Evolutionary conservation across 1,140 invertebrate species (phyloP), one percentile per base, ranked within the genome.

Genomic region (Agrypnia vestita): DNA sequence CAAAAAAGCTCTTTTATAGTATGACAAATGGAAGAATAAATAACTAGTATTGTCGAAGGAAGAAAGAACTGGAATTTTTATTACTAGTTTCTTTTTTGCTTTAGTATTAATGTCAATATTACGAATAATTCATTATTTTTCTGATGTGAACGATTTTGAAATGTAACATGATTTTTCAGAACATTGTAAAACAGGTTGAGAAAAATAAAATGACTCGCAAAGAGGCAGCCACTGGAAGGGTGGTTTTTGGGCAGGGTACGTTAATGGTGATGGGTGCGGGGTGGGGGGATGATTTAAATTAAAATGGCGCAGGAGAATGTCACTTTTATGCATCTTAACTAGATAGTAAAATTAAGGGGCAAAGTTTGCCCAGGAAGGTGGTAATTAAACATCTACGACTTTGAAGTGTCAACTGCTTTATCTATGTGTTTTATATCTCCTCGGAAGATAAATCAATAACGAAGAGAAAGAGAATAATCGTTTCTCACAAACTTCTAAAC

Each of bases 271-370:
- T 19, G 12, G 25, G 46, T 56, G 78, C 55, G 49, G 69, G 67
- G 56, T 44, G 64, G 46, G 78, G 77, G 78, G 75, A 75, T 80
- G 81, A 83, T 83, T 83, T 83, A 83, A 83, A 83, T 83, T 83
- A 83, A 83, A 83, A 83, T 83, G 81, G 81, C 81, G 76, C 81
- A 74, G 79, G 81, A 83, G 81, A 83, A 83, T 83, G 81, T 83
- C 81, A 83, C 81, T 83, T 83, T 83, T 83, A 80, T 83, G 81
- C 81, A 83, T 83, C 81, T 83, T 83, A 83, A 83, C 81, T 83
- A 83, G 81, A 83, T 83, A 83, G 81, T 83, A 83, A 83, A 83
- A 83, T 83, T 83, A 83, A 83, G 79, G 81, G 81, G 81, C 76
- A 78, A 80, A 80, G 79, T 83, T 80, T 83, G 74, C 81, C 80